A percentile compares a stretch with the other conserved stretches of the same genome.
These are phyloP conservation scores for Ceryle rudis DNA, from an alignment of 2,797 vertebrate genomes.

Conservation along the genomic window DNA sequence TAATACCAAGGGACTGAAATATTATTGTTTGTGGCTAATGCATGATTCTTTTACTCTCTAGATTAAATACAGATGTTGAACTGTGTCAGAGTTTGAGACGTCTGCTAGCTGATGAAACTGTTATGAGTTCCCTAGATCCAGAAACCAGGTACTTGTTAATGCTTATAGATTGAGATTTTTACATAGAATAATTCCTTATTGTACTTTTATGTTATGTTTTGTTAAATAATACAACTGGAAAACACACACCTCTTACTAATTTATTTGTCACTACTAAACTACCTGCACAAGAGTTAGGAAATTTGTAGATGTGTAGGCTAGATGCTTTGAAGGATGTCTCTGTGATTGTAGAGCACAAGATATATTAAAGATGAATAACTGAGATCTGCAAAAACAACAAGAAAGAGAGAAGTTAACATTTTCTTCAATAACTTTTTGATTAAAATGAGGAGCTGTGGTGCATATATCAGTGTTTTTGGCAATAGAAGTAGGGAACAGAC, in stretches of 20 bases:
- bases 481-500: neutral
- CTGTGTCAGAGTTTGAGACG: conserved; percentile 90
- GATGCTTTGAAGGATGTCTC: neutral
- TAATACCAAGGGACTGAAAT: neutral
- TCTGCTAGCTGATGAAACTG: conserved; percentile 83
- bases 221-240: neutral
- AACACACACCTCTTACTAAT: neutral
- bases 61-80: conserved; percentile 95
- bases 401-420: neutral
- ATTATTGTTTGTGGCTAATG: neutral
- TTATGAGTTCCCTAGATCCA: conserved; percentile 87
- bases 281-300: neutral
- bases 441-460: neutral
- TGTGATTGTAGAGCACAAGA: neutral
- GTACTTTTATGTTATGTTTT: neutral
- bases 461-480: neutral
- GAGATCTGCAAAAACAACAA: neutral
- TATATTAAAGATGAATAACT: neutral
- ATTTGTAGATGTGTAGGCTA: neutral
- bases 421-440: neutral
- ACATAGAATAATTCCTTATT: neutral
- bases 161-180: neutral
- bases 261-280: neutral
- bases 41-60: conserved; percentile 54
- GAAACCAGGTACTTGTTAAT: conserved; percentile 87